A percentile compares a stretch with the other conserved stretches of the same genome.
Evolutionary conservation across 2,113 vertebrate genomes (phyloP).

Genomic region (Hydrochoerus hydrochaeris): DNA sequence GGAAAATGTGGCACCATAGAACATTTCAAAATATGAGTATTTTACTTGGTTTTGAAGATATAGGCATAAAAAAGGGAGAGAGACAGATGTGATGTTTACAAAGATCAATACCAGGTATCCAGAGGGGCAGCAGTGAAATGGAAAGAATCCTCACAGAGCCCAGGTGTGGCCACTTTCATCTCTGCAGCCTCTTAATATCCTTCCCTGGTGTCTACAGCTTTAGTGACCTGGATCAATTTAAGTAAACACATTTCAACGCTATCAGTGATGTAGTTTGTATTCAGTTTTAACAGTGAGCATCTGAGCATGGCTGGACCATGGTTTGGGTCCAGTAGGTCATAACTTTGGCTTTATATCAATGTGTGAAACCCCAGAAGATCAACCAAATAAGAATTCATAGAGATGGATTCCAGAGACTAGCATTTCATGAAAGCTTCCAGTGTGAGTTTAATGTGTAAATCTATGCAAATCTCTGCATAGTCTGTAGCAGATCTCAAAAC

Average conservation of each 20-base stretch:
- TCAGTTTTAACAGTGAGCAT: not conserved
- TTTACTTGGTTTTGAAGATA: not conserved
- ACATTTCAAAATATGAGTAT: not conserved
- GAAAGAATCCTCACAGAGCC: accelerated
- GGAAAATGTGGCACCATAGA: not conserved
- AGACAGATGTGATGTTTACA: not conserved
- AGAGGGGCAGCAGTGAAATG: not conserved
- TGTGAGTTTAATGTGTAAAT: not conserved
- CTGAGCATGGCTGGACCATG: not conserved
- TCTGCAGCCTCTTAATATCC: not conserved
- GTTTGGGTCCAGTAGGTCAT: not conserved
- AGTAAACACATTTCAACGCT: not conserved
- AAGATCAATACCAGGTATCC: not conserved
- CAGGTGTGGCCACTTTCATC: no score
- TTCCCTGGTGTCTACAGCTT: not conserved
- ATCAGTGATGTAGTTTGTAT: not conserved
- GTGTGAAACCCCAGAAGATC: not conserved
- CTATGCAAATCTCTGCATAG: not conserved
- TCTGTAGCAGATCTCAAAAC: not conserved
- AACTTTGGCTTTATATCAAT: not conserved
- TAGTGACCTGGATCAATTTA: not conserved
- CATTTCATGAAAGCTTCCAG: not conserved
- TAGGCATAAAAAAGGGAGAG: not conserved
- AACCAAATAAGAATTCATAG: not conserved
- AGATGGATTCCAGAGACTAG: not conserved